A percentile compares a stretch with the other conserved stretches of the same genome.
These are phyloP conservation scores for Pandemis cinnamomeana DNA, from an alignment of 2,888 invertebrate genomes.

Conservation along the genomic window DNA sequence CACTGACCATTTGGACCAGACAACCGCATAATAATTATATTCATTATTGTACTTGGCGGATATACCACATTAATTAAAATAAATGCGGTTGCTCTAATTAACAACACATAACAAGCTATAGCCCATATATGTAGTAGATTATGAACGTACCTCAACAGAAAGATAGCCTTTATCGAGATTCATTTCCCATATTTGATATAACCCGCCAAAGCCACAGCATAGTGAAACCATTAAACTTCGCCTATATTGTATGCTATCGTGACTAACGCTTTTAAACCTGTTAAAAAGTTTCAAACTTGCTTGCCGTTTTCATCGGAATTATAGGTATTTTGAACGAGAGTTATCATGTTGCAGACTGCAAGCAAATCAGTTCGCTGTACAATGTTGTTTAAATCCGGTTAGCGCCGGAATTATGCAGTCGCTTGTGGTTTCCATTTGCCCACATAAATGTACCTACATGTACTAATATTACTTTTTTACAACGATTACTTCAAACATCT, in stretches of 20 bases:
- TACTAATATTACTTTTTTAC: not conserved
- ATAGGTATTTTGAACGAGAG: conserved; percentile 6
- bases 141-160: not conserved
- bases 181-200: not conserved
- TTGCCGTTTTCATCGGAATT: not conserved
- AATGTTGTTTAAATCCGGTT: conserved; percentile 35
- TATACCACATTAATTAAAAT: not conserved
- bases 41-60: not conserved
- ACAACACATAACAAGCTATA: not conserved
- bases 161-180: not conserved
- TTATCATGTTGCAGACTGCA: conserved; percentile 27
- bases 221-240: not conserved
- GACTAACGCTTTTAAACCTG: not conserved
- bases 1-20: conserved; percentile 16
- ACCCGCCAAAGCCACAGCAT: not conserved
- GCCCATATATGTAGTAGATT: not conserved
- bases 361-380: conserved; percentile 25
- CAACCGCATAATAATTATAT: conserved; percentile 21
- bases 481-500: conserved; percentile 34
- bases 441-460: not conserved
- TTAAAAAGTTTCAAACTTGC: not conserved
- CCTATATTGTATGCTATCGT: not conserved
- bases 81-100: not conserved
- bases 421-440: conserved; percentile 19
- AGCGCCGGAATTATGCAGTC: conserved; percentile 35